These are phyloP conservation scores for Muscidifurax raptorellus DNA, from an alignment of 1,140 invertebrate genomes.

Conservation along the genomic window DNA sequence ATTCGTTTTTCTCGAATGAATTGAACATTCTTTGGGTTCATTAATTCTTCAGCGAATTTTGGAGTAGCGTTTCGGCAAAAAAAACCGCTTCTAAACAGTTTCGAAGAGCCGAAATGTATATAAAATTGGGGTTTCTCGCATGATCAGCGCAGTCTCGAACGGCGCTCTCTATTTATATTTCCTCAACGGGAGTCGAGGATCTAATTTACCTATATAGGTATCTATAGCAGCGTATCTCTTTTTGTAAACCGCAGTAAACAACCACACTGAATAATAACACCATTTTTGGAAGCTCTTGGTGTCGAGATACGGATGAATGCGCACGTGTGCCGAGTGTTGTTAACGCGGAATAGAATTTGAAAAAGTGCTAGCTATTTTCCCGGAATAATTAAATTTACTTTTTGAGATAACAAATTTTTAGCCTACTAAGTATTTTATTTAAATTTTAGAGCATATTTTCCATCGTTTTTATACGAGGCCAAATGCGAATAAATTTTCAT, in stretches of 20 bases:
- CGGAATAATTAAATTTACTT: too few relatives aligned
- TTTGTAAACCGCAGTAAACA: not conserved
- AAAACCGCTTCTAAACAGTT: not conserved
- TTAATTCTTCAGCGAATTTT: not conserved
- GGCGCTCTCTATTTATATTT: constrained; percentile 9
- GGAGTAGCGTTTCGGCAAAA: not conserved
- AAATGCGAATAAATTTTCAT: too few relatives aligned
- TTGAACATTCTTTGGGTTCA: not conserved
- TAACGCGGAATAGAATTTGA: too few relatives aligned
- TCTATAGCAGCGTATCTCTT: too few relatives aligned
- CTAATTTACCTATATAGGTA: not conserved
- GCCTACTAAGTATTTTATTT: too few relatives aligned
- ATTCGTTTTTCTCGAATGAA: not conserved
- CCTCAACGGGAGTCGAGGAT: not conserved
- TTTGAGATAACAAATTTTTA: too few relatives aligned
- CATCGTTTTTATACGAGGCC: too few relatives aligned
- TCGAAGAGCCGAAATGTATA: not conserved
- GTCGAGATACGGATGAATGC: too few relatives aligned
- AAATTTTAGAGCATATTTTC: too few relatives aligned
- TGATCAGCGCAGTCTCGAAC: not conserved
- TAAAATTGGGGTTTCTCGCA: not conserved
- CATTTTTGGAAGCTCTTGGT: not conserved
- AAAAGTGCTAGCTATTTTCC: too few relatives aligned
- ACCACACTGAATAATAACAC: not conserved
- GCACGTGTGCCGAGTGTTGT: too few relatives aligned